Evolutionary conservation across 2,113 vertebrate genomes (phyloP).

Genomic region (Chaetura pelagica): DNA sequence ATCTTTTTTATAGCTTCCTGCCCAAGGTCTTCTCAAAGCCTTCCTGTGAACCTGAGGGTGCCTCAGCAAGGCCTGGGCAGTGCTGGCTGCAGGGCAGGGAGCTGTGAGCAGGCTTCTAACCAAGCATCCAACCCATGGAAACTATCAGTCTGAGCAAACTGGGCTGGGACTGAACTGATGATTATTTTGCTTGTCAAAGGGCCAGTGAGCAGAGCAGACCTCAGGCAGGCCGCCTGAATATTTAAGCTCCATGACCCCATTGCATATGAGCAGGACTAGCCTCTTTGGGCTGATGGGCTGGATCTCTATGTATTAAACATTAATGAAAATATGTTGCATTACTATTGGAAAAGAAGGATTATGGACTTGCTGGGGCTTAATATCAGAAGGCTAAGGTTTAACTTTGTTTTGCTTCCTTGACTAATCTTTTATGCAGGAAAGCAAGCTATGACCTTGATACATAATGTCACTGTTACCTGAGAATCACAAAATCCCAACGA

Average conservation of each 20-base stretch:
- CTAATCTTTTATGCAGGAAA: not conserved
- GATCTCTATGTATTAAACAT: not conserved
- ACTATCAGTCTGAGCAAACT: not conserved
- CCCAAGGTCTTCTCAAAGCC: not conserved
- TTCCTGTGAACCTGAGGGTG: fast-evolving
- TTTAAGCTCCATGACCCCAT: not conserved
- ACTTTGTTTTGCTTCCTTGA: not conserved
- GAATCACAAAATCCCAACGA: constrained; percentile 8
- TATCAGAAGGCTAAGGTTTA: not conserved
- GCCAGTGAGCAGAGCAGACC: not conserved
- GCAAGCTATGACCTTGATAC: not conserved
- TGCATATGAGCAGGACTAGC: not conserved
- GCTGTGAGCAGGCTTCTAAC: not conserved
- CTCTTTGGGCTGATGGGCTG: not conserved
- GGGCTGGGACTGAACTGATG: not conserved
- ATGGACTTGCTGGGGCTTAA: not conserved
- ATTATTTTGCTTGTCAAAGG: fast-evolving
- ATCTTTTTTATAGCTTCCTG: not conserved
- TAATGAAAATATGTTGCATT: not conserved
- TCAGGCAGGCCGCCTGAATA: not conserved
- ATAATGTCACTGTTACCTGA: not conserved
- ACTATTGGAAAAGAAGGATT: not conserved
- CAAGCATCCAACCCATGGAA: not conserved
- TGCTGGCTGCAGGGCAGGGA: not conserved
- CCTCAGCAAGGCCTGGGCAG: not conserved